Base-by-base conservation (phyloP, 2,113 vertebrate species). In the Hippocampus zosterae region DNA sequence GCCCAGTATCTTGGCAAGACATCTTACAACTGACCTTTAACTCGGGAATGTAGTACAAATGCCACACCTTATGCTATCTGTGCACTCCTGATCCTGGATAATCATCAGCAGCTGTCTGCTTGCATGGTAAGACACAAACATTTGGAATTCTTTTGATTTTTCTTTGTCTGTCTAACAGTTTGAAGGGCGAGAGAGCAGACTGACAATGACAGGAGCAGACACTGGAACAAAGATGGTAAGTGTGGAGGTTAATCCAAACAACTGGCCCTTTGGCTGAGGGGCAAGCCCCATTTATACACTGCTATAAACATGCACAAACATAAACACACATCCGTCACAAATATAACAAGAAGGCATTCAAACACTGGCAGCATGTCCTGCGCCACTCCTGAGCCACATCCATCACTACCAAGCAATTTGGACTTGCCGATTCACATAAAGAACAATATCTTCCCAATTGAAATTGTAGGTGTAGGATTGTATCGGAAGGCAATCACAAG, bases 21-120 rank as follows among this genome's bases (percentile, higher is more conserved):
- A 41, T 42, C 29, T 74, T 76, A 74, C 65, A 73, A 76, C 67
- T 76, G 67, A 74, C 52, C 44, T 79, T 59, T 65, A 74, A 63
- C 23, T 69, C 61, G 53, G 78, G 71, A 84, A 79, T 44, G 70
- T 67, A 71, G 79, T 11, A 59, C 60, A 71, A 61, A 78, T 73
- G 68, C 77, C 71, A 81, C 66, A 81, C 65, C 2, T 65, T 48
- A 44, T 53, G n/a, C 59, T 57, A 52, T 84, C 68, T 82, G 72
- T n/a, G 40, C 48, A 65, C 67, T 23, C 9, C 12, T 69, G 56
- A 75, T 59, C 21, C 59, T 52, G 74, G 60, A 56, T 76, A 84
- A 87, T 71, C 50, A 65, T 6, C 44, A 9, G 16, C 83, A 83
- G 71, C 75, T 83, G 74, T 76, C 61, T 23, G 46, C 62, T 63